phyloP scores from a whole-genome alignment of 2,113 vertebrate genomes.

The Herpailurus yagouaroundi region DNA sequence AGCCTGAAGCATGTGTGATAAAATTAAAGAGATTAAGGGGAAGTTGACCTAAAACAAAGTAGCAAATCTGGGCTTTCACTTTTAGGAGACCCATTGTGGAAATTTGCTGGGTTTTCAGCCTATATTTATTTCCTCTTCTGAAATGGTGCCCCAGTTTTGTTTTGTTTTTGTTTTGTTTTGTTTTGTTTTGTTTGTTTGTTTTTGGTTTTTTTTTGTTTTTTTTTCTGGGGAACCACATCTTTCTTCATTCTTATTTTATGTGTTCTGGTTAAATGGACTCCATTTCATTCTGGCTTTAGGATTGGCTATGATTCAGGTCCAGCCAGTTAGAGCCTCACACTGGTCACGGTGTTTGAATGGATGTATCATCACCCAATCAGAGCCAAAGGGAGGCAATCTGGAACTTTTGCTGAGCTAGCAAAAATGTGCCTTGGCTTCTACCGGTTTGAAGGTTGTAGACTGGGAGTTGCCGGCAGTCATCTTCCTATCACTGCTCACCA shows the following conservation, averaged over 20 bases:
- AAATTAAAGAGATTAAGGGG: background rate
- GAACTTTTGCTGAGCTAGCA: background rate
- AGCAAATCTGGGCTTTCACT: background rate
- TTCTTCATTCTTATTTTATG: background rate
- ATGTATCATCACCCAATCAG: background rate
- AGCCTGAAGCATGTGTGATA: background rate
- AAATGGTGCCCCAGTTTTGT: background rate
- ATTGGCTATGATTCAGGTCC: background rate
- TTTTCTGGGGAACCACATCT: background rate
- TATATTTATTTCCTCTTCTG: conserved; percentile 40
- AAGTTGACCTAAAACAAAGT: background rate
- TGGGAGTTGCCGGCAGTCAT: background rate
- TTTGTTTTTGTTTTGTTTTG: conserved; percentile 40
- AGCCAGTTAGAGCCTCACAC: background rate
- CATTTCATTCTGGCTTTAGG: background rate
- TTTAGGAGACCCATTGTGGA: background rate
- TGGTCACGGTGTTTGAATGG: background rate
- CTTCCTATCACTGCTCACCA: background rate
- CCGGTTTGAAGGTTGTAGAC: background rate
- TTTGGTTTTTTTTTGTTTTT: conserved; percentile 32
- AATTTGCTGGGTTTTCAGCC: background rate
- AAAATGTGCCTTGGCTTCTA: background rate
- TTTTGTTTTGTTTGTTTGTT: background rate
- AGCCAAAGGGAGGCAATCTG: background rate
- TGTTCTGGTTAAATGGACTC: background rate